Conservation (phyloP, 1,140 invertebrate species). For the Acromyrmex charruanus region DNA sequence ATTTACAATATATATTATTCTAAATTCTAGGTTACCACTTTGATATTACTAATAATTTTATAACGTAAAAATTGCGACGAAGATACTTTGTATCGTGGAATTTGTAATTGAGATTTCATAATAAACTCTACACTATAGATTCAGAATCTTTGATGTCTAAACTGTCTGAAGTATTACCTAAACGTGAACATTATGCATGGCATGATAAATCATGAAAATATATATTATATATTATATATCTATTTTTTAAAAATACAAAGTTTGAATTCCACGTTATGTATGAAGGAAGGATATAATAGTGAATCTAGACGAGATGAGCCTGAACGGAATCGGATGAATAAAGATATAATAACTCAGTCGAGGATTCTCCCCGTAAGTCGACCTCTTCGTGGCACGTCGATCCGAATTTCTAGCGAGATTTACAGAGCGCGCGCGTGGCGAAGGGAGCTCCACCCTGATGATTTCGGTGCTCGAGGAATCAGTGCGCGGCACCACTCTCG, state of each 20-base stretch:
- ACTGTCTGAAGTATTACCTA: neutral
- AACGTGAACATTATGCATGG: neutral
- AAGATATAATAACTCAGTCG: constrained; percentile 57
- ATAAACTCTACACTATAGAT: neutral
- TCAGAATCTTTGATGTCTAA: neutral
- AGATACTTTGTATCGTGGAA: neutral
- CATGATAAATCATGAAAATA: neutral
- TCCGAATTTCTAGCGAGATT: constrained; percentile 61
- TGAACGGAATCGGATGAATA: constrained; percentile 6
- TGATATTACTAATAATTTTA: neutral
- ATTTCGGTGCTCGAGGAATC: constrained; percentile 70
- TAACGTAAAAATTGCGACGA: constrained; percentile 1
- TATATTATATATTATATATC: neutral
- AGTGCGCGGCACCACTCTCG: constrained; percentile 70
- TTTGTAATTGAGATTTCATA: neutral
- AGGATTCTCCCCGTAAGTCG: constrained; percentile 9
- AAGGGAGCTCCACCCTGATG: constrained; percentile 26
- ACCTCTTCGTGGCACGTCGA: constrained; percentile 28
- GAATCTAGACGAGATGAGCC: neutral
- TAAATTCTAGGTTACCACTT: neutral
- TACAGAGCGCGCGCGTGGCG: constrained; percentile 41
- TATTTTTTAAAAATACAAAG: neutral
- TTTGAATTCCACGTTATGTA: neutral
- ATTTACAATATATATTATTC: neutral
- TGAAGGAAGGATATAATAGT: neutral